These are phyloP conservation scores for Burhinus bistriatus DNA, from an alignment of 2,113 vertebrate genomes.

Conservation along the genomic window DNA sequence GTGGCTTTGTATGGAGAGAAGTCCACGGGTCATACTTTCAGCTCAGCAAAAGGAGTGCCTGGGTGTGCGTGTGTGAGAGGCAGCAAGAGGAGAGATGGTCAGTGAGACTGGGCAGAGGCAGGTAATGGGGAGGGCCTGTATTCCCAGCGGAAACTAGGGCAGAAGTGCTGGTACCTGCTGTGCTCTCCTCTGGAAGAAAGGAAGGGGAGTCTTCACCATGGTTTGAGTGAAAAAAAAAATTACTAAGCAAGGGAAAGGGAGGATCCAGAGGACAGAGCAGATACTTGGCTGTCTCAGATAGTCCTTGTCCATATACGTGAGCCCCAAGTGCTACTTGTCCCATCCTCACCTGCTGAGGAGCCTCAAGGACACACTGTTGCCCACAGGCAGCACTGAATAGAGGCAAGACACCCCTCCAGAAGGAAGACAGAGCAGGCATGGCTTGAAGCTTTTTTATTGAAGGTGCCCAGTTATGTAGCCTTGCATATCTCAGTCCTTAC, in stretches of 20 bases:
- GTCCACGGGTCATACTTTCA: accelerated
- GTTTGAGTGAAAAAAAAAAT: background rate
- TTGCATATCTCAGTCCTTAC: background rate
- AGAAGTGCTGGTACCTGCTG: background rate
- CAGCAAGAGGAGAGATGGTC: background rate
- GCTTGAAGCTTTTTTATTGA: background rate
- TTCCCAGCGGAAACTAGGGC: background rate
- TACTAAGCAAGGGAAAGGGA: background rate
- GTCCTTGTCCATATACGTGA: background rate
- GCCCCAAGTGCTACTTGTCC: background rate
- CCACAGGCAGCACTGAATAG: background rate
- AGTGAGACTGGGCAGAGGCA: background rate
- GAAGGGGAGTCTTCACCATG: background rate
- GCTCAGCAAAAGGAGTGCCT: background rate
- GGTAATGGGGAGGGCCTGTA: background rate
- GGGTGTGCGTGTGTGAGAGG: background rate
- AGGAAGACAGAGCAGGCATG: background rate
- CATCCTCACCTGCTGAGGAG: background rate
- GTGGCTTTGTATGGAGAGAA: background rate
- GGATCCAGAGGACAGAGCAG: background rate
- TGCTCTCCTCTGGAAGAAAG: background rate
- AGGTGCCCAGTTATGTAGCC: background rate
- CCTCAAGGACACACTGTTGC: background rate
- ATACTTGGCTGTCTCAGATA: background rate
- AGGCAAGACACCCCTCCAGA: background rate